Evolutionary conservation across 2,888 invertebrate genomes (phyloP), one percentile per base, ranked within the genome.

Genomic region (Pammene fasciana): DNA sequence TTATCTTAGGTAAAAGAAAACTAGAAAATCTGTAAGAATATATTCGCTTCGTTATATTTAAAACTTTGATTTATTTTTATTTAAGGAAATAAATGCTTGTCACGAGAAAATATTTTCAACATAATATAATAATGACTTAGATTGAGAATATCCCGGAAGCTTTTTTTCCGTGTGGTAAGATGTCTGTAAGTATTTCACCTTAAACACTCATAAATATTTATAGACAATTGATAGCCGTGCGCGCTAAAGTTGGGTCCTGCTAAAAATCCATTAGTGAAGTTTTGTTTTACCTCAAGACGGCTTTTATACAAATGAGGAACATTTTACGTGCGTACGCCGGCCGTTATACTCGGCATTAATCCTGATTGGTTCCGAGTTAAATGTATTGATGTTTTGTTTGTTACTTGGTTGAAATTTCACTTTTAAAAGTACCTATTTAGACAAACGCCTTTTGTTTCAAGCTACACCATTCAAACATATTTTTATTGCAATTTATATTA

Each of bases 171-270:
- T n/a, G n/a, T 3, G 26, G 4, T 26, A 26, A 26, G 26, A 26
- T n/a, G 26, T 26, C 9, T 38, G 38, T 38, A 38, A 50, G 26
- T 13, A n/a, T 18, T 50, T 50, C 18, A 26, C 26, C 26, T 50
- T 50, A 50, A 50, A 6, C 11, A 74, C 72, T 75, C 74, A 74
- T 78, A 77, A 79, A 77, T 74, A 74, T 79, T 78, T 76, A 79
- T 72, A 73, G 71, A 72, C 68, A 66, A 71, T 48, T 72, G 71
- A 65, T 68, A 65, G 57, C 50, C 36, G 52, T 41, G 16, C n/a
- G 18, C 59, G 50, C 55, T 56, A 56, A 48, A 64, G 68, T 64
- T 68, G 57, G 52, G 45, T 46, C 54, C 60, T 68, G 52, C 45
- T 64, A 68, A 68, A 68, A 65, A 65, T 64, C 64, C 68, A 65